Conservation (phyloP, 2,797 vertebrate genomes). For the Sylvia borin region DNA sequence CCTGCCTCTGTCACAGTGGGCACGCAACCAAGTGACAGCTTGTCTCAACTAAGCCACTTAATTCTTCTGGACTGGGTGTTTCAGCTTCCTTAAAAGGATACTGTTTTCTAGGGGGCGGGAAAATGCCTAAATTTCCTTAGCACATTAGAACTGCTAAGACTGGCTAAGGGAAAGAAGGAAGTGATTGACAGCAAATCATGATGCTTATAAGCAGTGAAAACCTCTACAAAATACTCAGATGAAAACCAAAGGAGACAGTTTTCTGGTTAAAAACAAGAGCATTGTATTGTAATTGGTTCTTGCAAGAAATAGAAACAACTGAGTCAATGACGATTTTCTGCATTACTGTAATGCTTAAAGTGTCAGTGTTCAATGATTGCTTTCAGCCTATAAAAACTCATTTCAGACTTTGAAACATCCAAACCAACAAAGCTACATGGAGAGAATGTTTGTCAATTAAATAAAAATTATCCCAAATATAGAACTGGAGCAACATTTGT, state of each 20-base stretch:
- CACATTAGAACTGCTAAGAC: neutral
- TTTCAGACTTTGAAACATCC: conserved; percentile 66
- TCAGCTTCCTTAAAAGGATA: neutral
- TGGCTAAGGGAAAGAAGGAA: neutral
- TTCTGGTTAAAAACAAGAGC: conserved; percentile 54
- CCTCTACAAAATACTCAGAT: conserved; percentile 36
- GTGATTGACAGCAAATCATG: neutral
- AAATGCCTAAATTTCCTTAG: neutral
- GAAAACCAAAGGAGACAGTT: conserved; percentile 52
- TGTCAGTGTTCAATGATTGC: conserved; percentile 57
- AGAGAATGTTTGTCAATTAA: conserved; percentile 28
- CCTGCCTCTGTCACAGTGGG: fast-evolving
- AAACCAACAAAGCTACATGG: conserved; percentile 45
- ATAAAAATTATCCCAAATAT: conserved; percentile 31
- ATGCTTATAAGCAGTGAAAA: conserved; percentile 11
- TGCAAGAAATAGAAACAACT: conserved; percentile 63
- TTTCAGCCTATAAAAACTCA: conserved; percentile 72
- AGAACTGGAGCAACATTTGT: neutral
- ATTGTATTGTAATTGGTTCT: conserved; percentile 54
- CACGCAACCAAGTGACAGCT: neutral
- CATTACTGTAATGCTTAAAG: conserved; percentile 70
- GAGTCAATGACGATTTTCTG: conserved; percentile 63
- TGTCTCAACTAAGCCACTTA: neutral
- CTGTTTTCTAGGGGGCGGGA: neutral
- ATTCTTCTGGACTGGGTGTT: neutral